Evolutionary conservation across 2,888 invertebrate genomes (phyloP), one percentile per base, ranked within the genome.

Genomic region (Torymus aiolomorphi): DNA sequence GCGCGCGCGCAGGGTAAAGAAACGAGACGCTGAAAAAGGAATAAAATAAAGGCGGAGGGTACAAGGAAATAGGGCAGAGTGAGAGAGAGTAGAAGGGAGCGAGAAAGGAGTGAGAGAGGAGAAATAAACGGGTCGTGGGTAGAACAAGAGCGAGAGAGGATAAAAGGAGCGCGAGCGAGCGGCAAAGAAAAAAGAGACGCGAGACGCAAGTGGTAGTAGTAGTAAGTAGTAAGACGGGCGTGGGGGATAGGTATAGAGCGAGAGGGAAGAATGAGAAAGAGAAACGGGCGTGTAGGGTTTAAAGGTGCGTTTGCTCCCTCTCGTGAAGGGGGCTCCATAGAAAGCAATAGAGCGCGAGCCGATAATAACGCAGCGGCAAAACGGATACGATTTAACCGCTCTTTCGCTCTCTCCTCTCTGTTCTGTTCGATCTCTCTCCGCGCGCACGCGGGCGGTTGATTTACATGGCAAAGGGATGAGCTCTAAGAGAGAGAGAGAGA

Each of bases 71-170:
- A 65, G 63, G 76, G 69, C 70, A 65, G 12, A 71, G 54, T 59
- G 80, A 12, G 66, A 75, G 76, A 69, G 75, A 67, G 77, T 80
- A 76, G 61, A 72, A 24, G 61, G 51, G 72, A 72, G 62, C 24
- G 65, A 51, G 51, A 59, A 75, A 67, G 61, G 65, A 51, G 51
- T 52, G 66, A 67, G 61, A 31, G 59, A 66, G 49, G 52, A 49
- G 24, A 31, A 70, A 70, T 57, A 69, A 76, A 63, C 70, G 71
- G 79, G 74, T 66, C 52, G 62, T 18, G 13, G 14, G 57, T 59
- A 20, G 14, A 71, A 51, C n/a, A 51, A 72, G 62, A 72, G 62
- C 52, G 65, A 51, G 51, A 51, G 51, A 59, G 67, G 59, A 59
- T 59, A 52, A 75, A 59, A 61, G 75, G 24, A 66, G 65, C 42